Evolutionary conservation across 1,140 invertebrate species (phyloP).

Genomic region (Diprion similis): DNA sequence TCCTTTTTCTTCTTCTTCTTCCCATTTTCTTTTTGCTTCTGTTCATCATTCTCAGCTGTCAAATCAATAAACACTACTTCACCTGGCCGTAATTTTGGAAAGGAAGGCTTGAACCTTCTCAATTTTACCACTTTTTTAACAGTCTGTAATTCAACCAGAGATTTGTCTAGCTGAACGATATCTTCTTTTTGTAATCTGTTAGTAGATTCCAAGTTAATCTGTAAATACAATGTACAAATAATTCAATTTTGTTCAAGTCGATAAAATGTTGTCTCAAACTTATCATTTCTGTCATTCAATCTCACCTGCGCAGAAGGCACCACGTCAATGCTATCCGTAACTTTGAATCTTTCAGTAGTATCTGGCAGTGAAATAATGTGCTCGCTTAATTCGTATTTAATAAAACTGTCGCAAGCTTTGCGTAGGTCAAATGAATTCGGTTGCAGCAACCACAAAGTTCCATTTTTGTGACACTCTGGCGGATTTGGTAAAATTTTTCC

Average conservation of each 20-base stretch:
- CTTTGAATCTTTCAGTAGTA: background rate
- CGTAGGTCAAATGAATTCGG: conserved; percentile 39
- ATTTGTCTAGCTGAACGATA: background rate
- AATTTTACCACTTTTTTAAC: conserved; percentile 7
- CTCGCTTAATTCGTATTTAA: conserved; percentile 39
- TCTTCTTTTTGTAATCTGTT: background rate
- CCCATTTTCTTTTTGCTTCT: conserved; percentile 21
- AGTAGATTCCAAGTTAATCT: background rate
- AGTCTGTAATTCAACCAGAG: background rate
- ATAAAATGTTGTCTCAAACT: background rate
- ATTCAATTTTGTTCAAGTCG: background rate
- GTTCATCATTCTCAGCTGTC: conserved; percentile 38
- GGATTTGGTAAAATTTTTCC: conserved; percentile 40
- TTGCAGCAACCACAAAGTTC: conserved; percentile 44
- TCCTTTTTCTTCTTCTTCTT: conserved; percentile 29
- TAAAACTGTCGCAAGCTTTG: conserved; percentile 39
- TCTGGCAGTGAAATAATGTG: conserved; percentile 9
- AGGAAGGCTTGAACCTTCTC: conserved; percentile 10
- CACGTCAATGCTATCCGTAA: background rate
- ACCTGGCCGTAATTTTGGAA: conserved; percentile 30
- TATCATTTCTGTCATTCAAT: background rate
- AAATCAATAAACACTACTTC: conserved; percentile 48
- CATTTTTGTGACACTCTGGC: conserved; percentile 34
- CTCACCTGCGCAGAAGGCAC: background rate
- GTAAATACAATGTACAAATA: conserved; percentile 2